Conservation (phyloP, 2,888 invertebrate species). For the Macaria notata region DNA sequence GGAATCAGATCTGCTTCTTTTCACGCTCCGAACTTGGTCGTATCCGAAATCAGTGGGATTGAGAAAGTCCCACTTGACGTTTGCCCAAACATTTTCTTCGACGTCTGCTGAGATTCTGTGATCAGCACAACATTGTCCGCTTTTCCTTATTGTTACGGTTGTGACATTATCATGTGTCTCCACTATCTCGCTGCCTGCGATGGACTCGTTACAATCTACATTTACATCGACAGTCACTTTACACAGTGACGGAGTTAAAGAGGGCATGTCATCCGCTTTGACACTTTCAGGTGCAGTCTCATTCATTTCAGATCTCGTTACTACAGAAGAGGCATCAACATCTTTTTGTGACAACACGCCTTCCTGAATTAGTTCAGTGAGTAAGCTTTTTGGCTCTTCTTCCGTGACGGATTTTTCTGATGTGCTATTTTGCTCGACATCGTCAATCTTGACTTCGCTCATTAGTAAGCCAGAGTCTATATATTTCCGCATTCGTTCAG, state of each 20-base stretch:
- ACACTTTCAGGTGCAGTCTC: constrained; percentile 52
- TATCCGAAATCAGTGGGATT: constrained; percentile 75
- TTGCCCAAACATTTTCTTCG: constrained; percentile 75
- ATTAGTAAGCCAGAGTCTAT: constrained; percentile 75
- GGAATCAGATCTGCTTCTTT: constrained; percentile 74
- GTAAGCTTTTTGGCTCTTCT: constrained; percentile 65
- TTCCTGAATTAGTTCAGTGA: constrained; percentile 73
- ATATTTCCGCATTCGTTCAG: constrained; percentile 76
- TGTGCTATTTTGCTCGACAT: constrained; percentile 43
- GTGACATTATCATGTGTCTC: constrained; percentile 68
- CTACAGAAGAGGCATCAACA: constrained; percentile 67
- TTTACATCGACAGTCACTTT: constrained; percentile 72
- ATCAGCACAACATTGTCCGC: constrained; percentile 71
- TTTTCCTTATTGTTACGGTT: constrained; percentile 64
- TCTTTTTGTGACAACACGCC: constrained; percentile 72
- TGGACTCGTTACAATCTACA: constrained; percentile 64
- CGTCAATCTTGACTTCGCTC: constrained; percentile 50
- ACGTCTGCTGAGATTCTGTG: constrained; percentile 75
- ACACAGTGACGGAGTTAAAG: constrained; percentile 56
- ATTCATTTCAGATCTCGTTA: constrained; percentile 60
- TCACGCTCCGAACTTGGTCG: constrained; percentile 70
- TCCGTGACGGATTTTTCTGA: constrained; percentile 47
- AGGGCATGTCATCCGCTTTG: constrained; percentile 63
- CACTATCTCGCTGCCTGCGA: constrained; percentile 59
- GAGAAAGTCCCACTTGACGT: constrained; percentile 74